Percentiles rank a stretch among this genome's conserved stretches.
These are phyloP conservation scores for Hiodon tergisus DNA, from an alignment of 2,113 vertebrate species.

Conservation along the genomic window DNA sequence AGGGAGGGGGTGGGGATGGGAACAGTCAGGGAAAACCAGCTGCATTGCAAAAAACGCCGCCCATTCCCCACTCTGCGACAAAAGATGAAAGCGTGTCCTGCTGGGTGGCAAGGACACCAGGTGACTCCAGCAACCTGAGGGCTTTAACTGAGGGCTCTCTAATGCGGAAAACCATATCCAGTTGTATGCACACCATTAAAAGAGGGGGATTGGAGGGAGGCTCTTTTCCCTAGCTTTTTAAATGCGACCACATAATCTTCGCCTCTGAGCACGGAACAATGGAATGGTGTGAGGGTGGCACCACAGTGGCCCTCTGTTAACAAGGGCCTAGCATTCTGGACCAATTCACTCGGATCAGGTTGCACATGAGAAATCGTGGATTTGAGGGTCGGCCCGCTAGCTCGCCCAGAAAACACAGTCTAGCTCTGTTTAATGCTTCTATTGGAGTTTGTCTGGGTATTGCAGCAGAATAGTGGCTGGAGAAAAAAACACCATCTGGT, in stretches of 20 bases:
- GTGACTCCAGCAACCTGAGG: constrained; percentile 64
- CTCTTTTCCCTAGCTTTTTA: constrained; percentile 46
- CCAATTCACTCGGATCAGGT: constrained; percentile 46
- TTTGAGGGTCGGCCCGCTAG: constrained; percentile 27
- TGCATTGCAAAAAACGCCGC: constrained; percentile 49
- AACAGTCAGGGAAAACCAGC: constrained; percentile 51
- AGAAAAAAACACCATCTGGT: background rate
- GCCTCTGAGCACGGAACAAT: constrained; percentile 52
- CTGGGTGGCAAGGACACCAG: constrained; percentile 61
- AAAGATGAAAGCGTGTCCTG: constrained; percentile 63
- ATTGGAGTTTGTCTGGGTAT: background rate
- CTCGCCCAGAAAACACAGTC: background rate
- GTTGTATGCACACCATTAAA: constrained; percentile 49
- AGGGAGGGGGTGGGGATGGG: constrained; percentile 34
- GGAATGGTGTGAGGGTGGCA: constrained; percentile 55
- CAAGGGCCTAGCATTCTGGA: constrained; percentile 41
- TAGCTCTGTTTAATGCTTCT: background rate
- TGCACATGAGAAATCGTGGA: constrained; percentile 45
- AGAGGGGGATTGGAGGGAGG: constrained; percentile 17
- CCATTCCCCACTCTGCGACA: constrained; percentile 46
- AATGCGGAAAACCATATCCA: constrained; percentile 50
- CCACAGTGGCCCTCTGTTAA: constrained; percentile 44
- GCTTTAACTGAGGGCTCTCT: constrained; percentile 40
- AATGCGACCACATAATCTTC: constrained; percentile 61
- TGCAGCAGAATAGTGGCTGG: background rate